These are phyloP conservation scores for Drosophila dunni DNA, from an alignment of 1,140 invertebrate species.

Conservation along the genomic window DNA sequence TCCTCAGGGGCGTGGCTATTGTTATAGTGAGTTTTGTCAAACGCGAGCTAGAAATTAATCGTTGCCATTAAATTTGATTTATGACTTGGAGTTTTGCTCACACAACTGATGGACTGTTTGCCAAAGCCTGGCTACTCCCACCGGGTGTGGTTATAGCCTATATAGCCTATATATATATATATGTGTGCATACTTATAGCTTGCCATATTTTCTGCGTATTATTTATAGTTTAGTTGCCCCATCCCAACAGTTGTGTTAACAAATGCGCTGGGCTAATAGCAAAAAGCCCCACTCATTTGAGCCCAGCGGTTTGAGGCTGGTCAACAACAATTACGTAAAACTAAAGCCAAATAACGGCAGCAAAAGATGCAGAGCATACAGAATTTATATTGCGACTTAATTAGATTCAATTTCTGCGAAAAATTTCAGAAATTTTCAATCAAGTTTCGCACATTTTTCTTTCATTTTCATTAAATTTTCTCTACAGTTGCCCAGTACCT, in stretches of 20 bases:
- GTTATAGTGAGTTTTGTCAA: constrained; percentile 32
- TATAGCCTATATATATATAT: constrained; percentile 22
- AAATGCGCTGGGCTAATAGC: constrained; percentile 70
- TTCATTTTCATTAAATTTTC: constrained; percentile 4
- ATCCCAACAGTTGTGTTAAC: constrained; percentile 40
- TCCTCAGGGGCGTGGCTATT: constrained; percentile 24
- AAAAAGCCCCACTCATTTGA: constrained; percentile 8
- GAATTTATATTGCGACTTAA: constrained; percentile 5
- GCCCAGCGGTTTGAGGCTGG: not conserved
- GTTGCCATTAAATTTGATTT: constrained; percentile 77
- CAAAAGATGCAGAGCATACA: not conserved
- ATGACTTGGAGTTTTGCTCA: constrained; percentile 47
- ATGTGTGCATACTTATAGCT: constrained; percentile 38
- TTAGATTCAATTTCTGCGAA: constrained; percentile 6
- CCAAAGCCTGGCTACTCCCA: constrained; percentile 1
- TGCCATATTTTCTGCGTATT: constrained; percentile 69
- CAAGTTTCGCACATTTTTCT: constrained; percentile 20
- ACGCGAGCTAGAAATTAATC: constrained; percentile 67
- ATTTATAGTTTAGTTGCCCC: constrained; percentile 69
- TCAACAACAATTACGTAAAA: constrained; percentile 7
- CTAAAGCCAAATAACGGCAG: not conserved
- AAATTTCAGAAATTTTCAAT: not conserved
- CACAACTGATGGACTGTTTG: constrained; percentile 19
- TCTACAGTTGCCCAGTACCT: not conserved
- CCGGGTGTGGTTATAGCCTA: constrained; percentile 36